Evolutionary conservation across 1,140 invertebrate genomes (phyloP), one percentile per base, ranked within the genome.

Genomic region (Ostrea denselamellosa): DNA sequence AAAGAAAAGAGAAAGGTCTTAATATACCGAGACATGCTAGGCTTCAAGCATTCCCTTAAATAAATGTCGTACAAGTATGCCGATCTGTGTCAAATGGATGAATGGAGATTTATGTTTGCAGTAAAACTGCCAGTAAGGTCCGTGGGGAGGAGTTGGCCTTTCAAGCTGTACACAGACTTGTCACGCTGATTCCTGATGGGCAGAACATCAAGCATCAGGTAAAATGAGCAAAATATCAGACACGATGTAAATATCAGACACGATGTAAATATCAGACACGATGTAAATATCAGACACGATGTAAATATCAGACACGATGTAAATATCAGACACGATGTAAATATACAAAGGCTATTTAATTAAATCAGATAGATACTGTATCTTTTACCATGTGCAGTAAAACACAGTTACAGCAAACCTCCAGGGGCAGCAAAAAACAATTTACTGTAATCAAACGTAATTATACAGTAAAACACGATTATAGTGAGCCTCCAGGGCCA

Each of bases 131-230:
- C 2, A 77, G 22, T 7, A 77, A 77, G 25, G 28, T 25, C 14
- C 12, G 68, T 77, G 68, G 68, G 9, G 68, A 77, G 25, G 68
- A 77, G 25, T 10, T 28, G 12, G 2, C 7, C 25, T 77, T 25
- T 77, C 12, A 9, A 3, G 90, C 90, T 77, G 90, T 93, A 28
- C 89, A 89, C 19, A 83, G 87, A 56, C 89, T 93, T 82, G 87
- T 93, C 2, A 77, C 89, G 10, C 65, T 89, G 19, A 54, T 93
- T 68, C 86, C 89, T 10, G 87, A 92, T 56, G 93, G 93, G 56
- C 84, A 89, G 4, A 86, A 54, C 12, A 85, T 91, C 58, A 93
- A 93, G 91, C 88, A 90, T 44, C 91, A 93, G 91, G 93, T 93
- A 89, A 77, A 83, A 19, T 2, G 10, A 9, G 65, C 22, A 12